Evolutionary conservation across 2,888 invertebrate genomes (phyloP), one percentile per base, ranked within the genome.

Genomic region (Callyntrura guangdongensis): DNA sequence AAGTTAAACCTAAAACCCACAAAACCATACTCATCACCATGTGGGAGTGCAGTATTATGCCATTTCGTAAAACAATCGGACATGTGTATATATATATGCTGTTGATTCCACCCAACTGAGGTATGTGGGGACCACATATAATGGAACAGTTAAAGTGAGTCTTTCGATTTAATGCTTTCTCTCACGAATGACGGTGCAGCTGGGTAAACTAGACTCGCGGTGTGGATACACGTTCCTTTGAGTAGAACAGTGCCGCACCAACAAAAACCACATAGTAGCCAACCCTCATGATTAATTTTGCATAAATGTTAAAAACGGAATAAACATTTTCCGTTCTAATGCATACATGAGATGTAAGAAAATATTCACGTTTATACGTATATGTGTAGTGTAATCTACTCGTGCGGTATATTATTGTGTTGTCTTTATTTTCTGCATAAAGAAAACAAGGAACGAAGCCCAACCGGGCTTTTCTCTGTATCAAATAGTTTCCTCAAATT

Each of bases 1-100:
- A 67, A 25, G 14, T 11, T 27, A 67, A 67, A 27, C 67, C 27
- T n/a, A 67, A 67, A 67, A 67, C 27, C 67, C 67, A 67, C 25
- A 67, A 67, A 67, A 25, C 25, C 67, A 2, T 2, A 25, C 25
- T 25, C 67, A 27, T 27, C 67, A 27, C 27, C 12, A 4, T 22
- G 3, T 22, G 20, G 22, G 20, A 20, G 64, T 5, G 64, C 64
- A n/a, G 6, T 6, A n/a, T 64, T 17, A 22, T 64, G 22, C 22
- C 4, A 64, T n/a, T n/a, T n/a, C 6, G 22, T 22, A 20, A 22
- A 17, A 64, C 6, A 64, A 64, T 64, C 3, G n/a, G n/a, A 56
- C n/a, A n/a, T n/a, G n/a, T n/a, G n/a, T n/a, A n/a, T n/a, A n/a
- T n/a, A n/a, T n/a, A n/a, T n/a, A n/a, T n/a, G n/a, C n/a, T n/a